Base-by-base conservation (phyloP, 2,888 invertebrate genomes). In the Erebia aethiops region DNA sequence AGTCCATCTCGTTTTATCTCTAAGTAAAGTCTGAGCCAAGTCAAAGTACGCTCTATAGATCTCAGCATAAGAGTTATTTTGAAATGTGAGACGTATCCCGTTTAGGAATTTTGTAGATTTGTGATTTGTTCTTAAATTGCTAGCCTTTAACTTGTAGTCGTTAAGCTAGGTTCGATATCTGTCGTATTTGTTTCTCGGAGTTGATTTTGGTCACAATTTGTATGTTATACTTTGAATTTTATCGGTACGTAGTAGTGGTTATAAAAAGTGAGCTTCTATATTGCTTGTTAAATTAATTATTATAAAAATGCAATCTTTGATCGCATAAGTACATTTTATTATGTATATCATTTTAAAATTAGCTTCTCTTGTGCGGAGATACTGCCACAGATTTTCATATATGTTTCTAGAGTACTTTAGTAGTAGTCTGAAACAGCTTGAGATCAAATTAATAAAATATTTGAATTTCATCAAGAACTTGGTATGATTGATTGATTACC, bases 121-220 rank as follows among this genome's bases (percentile, higher is more conserved):
- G 91, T 92, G 92, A 91, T 92, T 91, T 13, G 87, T 77, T 87
- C 83, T 88, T 64, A 61, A 90, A 88, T 88, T 88, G 87, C 89
- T 90, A 91, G 88, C 85, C 84, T 82, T 87, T 88, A 89, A 87
- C 88, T 88, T 79, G 83, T 92, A 92, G 91, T 91, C 86, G 80
- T 86, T 91, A 91, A 90, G 92, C 91, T 91, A 92, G 91, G 87
- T 85, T 87, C 81, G 83, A 87, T 66, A 86, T 87, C 80, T 82
- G 81, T 77, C 77, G 77, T 89, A 89, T 91, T 91, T 88, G 89
- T 91, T 91, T 85, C 80, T 81, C 66, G 58, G 62, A 75, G 57
- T 78, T 82, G 80, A 84, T 84, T 83, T 81, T 79, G 82, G 91
- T 91, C 90, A 90, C 90, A 91, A 88, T 81, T 81, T 81, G 76